A percentile compares a stretch with the other conserved stretches of the same genome.
These are phyloP conservation scores for Choristoneura fumiferana DNA, from an alignment of 1,140 invertebrate species.

Conservation along the genomic window DNA sequence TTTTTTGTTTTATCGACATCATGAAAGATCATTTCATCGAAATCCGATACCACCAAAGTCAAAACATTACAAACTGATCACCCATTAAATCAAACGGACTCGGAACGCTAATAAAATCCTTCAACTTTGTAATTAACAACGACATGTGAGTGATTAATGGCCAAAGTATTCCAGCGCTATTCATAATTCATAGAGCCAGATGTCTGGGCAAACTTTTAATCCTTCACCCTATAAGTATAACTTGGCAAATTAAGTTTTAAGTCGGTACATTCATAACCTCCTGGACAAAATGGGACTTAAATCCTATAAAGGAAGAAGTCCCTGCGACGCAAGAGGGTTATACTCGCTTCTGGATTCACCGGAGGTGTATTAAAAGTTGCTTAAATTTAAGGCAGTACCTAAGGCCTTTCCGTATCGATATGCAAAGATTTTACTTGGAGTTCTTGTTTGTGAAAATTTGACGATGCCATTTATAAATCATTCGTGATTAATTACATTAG, in stretches of 20 bases:
- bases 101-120: neutral
- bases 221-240: constrained; percentile 26
- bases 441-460: no score
- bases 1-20: no score
- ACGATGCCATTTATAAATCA: no score
- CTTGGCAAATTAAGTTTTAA: constrained; percentile 42
- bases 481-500: no score
- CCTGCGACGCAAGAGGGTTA: neutral
- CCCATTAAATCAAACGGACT: neutral
- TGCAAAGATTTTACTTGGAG: no score
- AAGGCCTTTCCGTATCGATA: no score
- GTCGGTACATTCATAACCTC: constrained; percentile 33
- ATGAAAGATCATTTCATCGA: no score
- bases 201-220: constrained; percentile 42
- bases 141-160: neutral
- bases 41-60: no score
- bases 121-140: neutral
- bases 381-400: constrained; percentile 3
- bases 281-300: constrained; percentile 35
- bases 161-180: neutral
- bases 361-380: neutral
- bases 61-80: neutral
- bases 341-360: neutral
- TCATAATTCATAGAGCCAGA: constrained; percentile 17
- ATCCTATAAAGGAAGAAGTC: constrained; percentile 19